Base-by-base conservation (phyloP, 2,888 invertebrate genomes). In the Unio delphinus region DNA sequence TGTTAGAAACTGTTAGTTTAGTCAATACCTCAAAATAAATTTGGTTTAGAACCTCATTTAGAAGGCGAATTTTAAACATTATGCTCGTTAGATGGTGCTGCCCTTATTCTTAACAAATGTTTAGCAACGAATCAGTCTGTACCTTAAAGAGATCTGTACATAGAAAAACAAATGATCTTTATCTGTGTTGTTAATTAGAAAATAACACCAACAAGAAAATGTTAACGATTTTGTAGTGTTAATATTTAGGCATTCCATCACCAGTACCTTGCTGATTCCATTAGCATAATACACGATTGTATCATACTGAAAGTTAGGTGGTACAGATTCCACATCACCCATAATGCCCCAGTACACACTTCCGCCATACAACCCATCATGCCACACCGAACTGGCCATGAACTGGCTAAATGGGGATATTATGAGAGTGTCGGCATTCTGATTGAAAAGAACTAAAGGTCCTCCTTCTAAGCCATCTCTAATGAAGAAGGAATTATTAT, bases 261-360 rank as follows among this genome's bases (percentile, higher is more conserved):
- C 45, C 61, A 69, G 60, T 68, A 85, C 86, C 75, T 82, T 74
- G 61, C 83, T 83, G 5, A 86, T 82, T 1, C 85, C 84, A 30
- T 70, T 45, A 6, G 70, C 74, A 63, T 80, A 81, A 59, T 78
- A 79, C n/a, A 84, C 69, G 6, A 87, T 74, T 15, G 82, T 83
- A 62, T 74, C 72, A n/a, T 77, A 72, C 4, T 70, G 69, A 65
- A 80, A 82, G 1, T 73, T 73, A 0, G 69, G 64, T 28, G 84
- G 84, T 60, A 86, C 75, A 1, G 61, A 61, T 17, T 67, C 68
- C 26, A 75, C 76, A 60, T 74, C 75, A 68, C 84, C 84, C 84
- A 83, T 82, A 55, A 83, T 75, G 30, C 84, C 84, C 69, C 83
- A 82, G 66, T 78, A 77, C 65, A 73, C 73, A 23, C 66, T 66